Conservation (phyloP, 2,113 vertebrate genomes). For the Chaetodon trifascialis region DNA sequence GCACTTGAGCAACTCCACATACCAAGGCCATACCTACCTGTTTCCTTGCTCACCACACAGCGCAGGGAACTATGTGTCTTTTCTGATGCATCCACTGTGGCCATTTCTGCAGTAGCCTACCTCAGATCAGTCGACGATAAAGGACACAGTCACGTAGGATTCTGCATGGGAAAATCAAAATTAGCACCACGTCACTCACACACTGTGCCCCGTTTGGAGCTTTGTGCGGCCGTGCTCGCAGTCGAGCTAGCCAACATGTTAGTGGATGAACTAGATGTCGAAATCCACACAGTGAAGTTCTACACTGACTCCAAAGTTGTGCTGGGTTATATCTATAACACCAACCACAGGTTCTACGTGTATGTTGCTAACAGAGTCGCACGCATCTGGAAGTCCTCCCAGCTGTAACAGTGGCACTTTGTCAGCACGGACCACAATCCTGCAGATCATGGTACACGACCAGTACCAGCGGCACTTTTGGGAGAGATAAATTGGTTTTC, state of each 20-base stretch:
- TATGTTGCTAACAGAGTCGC: too few species aligned
- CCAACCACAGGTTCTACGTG: too few species aligned
- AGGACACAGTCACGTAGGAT: not conserved
- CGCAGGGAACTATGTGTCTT: not conserved
- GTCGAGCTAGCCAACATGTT: not conserved
- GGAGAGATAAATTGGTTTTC: too few species aligned
- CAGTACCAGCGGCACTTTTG: too few species aligned
- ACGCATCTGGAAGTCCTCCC: too few species aligned
- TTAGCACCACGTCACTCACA: not conserved
- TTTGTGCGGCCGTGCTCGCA: not conserved
- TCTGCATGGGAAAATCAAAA: not conserved
- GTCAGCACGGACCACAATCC: too few species aligned
- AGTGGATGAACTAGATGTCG: not conserved
- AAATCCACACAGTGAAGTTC: too few species aligned
- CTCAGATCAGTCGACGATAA: not conserved
- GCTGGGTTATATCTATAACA: too few species aligned
- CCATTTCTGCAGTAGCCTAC: not conserved
- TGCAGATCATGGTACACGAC: too few species aligned
- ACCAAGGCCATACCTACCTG: not conserved
- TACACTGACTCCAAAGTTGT: too few species aligned
- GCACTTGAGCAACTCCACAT: not conserved
- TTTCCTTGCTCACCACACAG: not conserved
- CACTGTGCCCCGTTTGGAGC: not conserved
- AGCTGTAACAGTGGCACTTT: too few species aligned
- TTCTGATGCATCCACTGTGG: not conserved